A percentile compares a stretch with the other conserved stretches of the same genome.
Evolutionary conservation across 2,797 vertebrate genomes (phyloP).

Genomic region (Lerista edwardsae): DNA sequence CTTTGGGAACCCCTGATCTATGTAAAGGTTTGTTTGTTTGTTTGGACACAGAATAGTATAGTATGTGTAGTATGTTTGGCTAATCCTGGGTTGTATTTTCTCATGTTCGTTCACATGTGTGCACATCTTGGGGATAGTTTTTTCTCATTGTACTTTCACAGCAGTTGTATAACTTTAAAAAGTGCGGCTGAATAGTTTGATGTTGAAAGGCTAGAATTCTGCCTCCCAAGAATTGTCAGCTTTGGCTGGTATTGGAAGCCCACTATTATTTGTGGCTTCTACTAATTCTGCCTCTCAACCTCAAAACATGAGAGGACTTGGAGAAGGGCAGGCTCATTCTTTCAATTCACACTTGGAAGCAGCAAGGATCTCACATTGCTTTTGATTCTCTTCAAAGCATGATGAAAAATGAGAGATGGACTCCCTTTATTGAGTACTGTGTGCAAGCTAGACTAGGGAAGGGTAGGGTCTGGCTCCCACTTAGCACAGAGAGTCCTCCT

Average conservation of each 20-base stretch:
- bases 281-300: not conserved
- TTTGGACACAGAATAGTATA: too few species aligned
- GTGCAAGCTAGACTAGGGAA: too few species aligned
- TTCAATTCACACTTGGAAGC: not conserved
- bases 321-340: not conserved
- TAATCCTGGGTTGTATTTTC: not conserved
- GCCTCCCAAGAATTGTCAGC: too few species aligned
- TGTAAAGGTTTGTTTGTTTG: too few species aligned
- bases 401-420: not conserved
- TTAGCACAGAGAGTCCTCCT: not conserved
- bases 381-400: not conserved
- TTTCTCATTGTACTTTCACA: not conserved
- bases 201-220: not conserved
- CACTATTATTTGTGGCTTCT: too few species aligned
- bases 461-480: not conserved
- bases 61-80: too few species aligned
- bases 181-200: not conserved
- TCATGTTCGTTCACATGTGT: not conserved
- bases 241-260: not conserved
- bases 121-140: not conserved
- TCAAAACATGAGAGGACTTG: not conserved
- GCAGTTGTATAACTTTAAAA: not conserved
- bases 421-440: not conserved
- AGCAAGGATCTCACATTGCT: not conserved
- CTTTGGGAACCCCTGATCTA: too few species aligned